Evolutionary conservation across 1,140 invertebrate species (phyloP).

Genomic region (Leptopilina clavipes): DNA sequence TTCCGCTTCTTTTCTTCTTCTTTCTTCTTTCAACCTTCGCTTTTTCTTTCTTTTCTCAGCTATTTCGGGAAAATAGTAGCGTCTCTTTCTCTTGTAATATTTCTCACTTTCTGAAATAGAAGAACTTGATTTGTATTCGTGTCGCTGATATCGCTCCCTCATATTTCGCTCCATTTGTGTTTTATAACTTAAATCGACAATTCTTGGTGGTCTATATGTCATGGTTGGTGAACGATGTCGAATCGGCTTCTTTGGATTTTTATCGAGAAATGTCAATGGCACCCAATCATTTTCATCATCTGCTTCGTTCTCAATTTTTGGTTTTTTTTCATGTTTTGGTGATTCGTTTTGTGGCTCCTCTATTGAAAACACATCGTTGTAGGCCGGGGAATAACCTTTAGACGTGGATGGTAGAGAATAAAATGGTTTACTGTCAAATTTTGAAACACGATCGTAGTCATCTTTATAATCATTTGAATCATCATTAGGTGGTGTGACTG

Average conservation of each 20-base stretch:
- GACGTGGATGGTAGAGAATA: slow-evolving; percentile 3
- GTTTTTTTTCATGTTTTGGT: background rate
- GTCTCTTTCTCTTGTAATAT: background rate
- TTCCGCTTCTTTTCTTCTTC: background rate
- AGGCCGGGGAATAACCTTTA: background rate
- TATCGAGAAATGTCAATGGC: background rate
- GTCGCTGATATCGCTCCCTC: background rate
- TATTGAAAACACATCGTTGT: background rate
- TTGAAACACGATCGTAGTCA: background rate
- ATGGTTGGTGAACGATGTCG: background rate
- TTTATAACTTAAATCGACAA: background rate
- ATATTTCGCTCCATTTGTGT: background rate
- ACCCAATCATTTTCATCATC: background rate
- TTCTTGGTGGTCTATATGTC: background rate
- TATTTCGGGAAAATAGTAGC: background rate
- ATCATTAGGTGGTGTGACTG: background rate
- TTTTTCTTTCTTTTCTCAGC: background rate
- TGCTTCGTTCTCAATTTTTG: background rate
- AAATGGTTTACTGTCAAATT: background rate
- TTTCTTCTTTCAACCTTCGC: background rate
- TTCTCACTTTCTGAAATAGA: background rate
- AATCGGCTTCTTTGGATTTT: background rate
- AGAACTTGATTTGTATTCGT: too few species aligned
- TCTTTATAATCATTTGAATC: background rate
- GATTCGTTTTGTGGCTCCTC: background rate